phyloP scores from a whole-genome alignment of 2,113 vertebrate species.

The Brienomyrus longianalis region DNA sequence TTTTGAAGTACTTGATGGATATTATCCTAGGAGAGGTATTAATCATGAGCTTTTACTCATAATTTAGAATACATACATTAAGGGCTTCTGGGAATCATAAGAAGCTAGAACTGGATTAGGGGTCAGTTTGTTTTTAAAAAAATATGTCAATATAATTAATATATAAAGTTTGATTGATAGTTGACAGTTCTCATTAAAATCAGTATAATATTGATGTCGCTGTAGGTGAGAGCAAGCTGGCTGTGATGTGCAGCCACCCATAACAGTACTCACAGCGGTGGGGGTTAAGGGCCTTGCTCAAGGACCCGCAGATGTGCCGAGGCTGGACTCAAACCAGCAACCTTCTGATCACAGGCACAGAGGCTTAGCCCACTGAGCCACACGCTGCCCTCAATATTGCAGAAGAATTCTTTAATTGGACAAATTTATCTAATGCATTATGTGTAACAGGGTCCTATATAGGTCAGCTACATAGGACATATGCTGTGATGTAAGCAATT shows the following conservation, averaged over 20 bases:
- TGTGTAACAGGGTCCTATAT: background rate
- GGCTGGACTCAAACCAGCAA: too few relatives aligned
- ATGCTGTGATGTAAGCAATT: background rate
- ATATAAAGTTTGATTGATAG: background rate
- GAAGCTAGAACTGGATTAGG: background rate
- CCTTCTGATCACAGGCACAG: too few relatives aligned
- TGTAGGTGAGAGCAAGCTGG: too few relatives aligned
- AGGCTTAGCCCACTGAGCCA: too few relatives aligned
- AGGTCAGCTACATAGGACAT: background rate
- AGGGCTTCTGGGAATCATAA: background rate
- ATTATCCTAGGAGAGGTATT: constrained; percentile 63
- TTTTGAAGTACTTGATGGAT: constrained; percentile 66
- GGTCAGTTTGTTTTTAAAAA: too few relatives aligned
- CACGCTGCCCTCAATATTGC: background rate
- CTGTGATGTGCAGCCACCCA: too few relatives aligned
- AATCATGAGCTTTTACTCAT: background rate
- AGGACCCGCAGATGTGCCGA: too few relatives aligned
- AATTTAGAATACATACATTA: background rate
- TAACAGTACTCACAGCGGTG: too few relatives aligned
- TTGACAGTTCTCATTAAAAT: background rate
- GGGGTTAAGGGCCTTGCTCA: too few relatives aligned
- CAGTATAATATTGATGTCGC: background rate
- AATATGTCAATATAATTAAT: background rate
- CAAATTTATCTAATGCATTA: background rate
- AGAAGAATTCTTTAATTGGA: background rate